Conservation (phyloP, 2,888 invertebrate species). For the Serripes groenlandicus region DNA sequence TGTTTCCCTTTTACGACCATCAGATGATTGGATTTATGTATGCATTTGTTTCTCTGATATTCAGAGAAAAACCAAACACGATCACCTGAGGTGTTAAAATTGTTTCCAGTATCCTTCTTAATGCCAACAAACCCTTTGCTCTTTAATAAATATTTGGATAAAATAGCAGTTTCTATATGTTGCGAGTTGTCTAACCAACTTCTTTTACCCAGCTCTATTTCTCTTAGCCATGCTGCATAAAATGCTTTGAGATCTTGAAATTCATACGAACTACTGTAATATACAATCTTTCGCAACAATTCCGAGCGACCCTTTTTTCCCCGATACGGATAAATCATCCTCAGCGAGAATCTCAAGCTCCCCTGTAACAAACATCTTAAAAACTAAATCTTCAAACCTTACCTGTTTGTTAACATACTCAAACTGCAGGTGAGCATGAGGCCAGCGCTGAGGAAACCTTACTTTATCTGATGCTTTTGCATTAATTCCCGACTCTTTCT, state of each 20-base stretch:
- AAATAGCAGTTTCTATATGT: too few relatives aligned
- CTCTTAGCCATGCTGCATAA: conserved; percentile 24
- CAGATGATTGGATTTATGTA: not conserved
- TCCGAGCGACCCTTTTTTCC: conserved; percentile 3
- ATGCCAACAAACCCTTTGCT: not conserved
- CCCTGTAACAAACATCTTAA: conserved; percentile 9
- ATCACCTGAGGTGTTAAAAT: not conserved
- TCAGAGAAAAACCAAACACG: conserved; percentile 2
- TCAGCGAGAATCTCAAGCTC: not conserved
- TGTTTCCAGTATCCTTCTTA: not conserved
- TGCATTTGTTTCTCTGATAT: not conserved
- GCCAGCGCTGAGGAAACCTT: not conserved
- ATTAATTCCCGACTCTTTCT: conserved; percentile 1
- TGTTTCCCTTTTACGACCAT: not conserved
- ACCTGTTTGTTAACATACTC: conserved; percentile 12
- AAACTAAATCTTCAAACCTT: conserved; percentile 7
- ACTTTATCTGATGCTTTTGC: conserved; percentile 20
- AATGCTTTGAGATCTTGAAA: conserved; percentile 7
- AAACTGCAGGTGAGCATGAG: conserved; percentile 5
- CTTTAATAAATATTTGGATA: too few relatives aligned
- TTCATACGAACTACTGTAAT: conserved; percentile 8
- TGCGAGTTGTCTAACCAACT: not conserved
- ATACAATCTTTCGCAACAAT: conserved; percentile 4
- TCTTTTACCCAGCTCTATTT: conserved; percentile 9
- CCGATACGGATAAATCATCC: not conserved